These are phyloP conservation scores for Bibio marci DNA, from an alignment of 2,888 invertebrate genomes.

Conservation along the genomic window DNA sequence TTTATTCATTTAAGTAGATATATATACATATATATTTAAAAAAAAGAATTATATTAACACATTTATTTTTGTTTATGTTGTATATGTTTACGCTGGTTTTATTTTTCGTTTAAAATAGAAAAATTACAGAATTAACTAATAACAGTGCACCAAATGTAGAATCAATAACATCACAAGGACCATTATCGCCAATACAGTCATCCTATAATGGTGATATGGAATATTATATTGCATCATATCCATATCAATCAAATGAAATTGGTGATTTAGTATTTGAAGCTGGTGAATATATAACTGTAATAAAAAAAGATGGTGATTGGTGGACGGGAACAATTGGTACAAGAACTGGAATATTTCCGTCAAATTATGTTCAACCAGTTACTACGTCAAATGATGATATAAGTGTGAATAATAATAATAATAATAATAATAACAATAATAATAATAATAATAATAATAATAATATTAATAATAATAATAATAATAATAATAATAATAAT, in stretches of 20 bases:
- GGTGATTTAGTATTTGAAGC: slow-evolving; percentile 82
- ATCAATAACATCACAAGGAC: slow-evolving; percentile 7
- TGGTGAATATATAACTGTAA: slow-evolving; percentile 74
- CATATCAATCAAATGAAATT: slow-evolving; percentile 72
- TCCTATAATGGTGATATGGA: slow-evolving; percentile 36
- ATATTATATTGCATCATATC: slow-evolving; percentile 77
- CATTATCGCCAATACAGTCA: slow-evolving; percentile 10
- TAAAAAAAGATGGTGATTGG: slow-evolving; percentile 91
- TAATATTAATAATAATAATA: neutral
- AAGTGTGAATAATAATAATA: neutral
- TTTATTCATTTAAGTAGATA: too few relatives aligned
- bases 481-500: neutral
- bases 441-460: neutral
- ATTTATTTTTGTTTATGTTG: too few relatives aligned
- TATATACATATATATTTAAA: too few relatives aligned
- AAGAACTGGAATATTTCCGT: slow-evolving; percentile 85
- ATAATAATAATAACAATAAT: neutral
- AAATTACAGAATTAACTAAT: slow-evolving; percentile 60
- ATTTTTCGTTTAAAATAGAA: slow-evolving; percentile 30
- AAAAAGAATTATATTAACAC: too few relatives aligned
- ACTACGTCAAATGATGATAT: neutral
- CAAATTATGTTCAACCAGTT: slow-evolving; percentile 69
- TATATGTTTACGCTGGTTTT: too few relatives aligned
- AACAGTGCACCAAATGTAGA: too few relatives aligned
- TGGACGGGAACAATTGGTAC: slow-evolving; percentile 87